These are phyloP conservation scores for Gnatocerus cornutus DNA, from an alignment of 2,888 invertebrate species.

Conservation along the genomic window DNA sequence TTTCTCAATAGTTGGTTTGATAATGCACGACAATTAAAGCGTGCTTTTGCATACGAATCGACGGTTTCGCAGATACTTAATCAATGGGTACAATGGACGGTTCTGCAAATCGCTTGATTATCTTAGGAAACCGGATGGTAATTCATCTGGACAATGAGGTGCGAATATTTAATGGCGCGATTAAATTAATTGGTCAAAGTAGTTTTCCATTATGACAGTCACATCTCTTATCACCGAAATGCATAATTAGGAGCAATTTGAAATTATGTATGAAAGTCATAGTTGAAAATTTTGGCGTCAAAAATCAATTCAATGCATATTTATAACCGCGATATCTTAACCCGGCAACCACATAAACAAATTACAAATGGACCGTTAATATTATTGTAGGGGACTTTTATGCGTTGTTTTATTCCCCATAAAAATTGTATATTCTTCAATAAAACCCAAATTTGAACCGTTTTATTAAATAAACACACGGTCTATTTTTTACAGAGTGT, in stretches of 20 bases:
- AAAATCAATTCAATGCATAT: constrained; percentile 11
- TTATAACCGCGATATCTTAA: constrained; percentile 24
- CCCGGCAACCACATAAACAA: constrained; percentile 20
- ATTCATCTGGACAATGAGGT: constrained; percentile 3
- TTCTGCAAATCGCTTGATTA: constrained; percentile 14
- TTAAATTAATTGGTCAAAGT: constrained; percentile 1
- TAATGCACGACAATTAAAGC: constrained; percentile 7
- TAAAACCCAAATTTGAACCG: constrained; percentile 9
- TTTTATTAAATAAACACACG: neutral
- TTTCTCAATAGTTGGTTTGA: neutral
- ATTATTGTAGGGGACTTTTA: constrained; percentile 31
- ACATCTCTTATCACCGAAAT: neutral
- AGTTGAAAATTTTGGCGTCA: constrained; percentile 27
- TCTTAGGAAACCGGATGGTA: constrained; percentile 13
- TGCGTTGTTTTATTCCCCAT: constrained; percentile 33
- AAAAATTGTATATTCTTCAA: constrained; percentile 16
- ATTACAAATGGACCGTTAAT: constrained; percentile 32
- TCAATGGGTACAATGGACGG: constrained; percentile 2
- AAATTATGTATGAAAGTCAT: constrained; percentile 16
- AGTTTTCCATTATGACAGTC: neutral
- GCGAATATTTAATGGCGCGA: constrained; percentile 3
- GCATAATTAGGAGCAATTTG: neutral
- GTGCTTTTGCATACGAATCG: constrained; percentile 15
- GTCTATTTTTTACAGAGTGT: neutral
- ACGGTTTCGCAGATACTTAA: neutral